A percentile compares a stretch with the other conserved stretches of the same genome.
These are phyloP conservation scores for Melitaea cinxia DNA, from an alignment of 1,140 invertebrate genomes.

Conservation along the genomic window DNA sequence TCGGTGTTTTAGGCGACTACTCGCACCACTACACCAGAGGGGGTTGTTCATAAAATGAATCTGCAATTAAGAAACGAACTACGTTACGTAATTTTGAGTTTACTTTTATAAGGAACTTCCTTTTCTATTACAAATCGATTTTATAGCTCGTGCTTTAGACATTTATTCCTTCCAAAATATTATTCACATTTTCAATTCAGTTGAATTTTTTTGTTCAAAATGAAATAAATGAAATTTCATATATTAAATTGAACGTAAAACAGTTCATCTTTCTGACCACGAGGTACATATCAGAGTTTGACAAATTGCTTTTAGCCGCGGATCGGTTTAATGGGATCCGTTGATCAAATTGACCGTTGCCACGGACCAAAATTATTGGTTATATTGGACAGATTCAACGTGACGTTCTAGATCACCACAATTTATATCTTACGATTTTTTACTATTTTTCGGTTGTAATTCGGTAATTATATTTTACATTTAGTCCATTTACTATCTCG, in stretches of 20 bases:
- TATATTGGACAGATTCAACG: slow-evolving; percentile 13
- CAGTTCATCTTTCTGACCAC: slow-evolving; percentile 17
- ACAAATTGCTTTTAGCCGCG: slow-evolving; percentile 26
- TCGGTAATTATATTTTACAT: no score
- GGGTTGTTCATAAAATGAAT: no score
- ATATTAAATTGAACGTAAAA: slow-evolving; percentile 14
- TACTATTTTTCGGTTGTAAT: background rate
- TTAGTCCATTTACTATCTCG: no score
- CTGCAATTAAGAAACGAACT: no score
- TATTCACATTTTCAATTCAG: background rate
- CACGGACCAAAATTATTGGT: slow-evolving; percentile 19
- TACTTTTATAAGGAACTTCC: no score
- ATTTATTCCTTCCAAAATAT: background rate
- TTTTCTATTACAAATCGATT: no score
- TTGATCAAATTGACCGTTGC: slow-evolving; percentile 26
- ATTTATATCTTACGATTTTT: slow-evolving; percentile 3
- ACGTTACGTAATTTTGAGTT: no score
- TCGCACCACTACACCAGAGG: no score
- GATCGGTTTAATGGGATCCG: slow-evolving; percentile 21
- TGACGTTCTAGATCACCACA: slow-evolving; percentile 9
- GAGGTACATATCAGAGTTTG: slow-evolving; percentile 18
- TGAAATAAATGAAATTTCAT: background rate
- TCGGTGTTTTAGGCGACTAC: no score
- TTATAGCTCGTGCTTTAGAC: no score
- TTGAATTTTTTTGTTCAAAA: background rate